Evolutionary conservation across 2,888 invertebrate genomes (phyloP), one percentile per base, ranked within the genome.

Genomic region (Smittia aterrima): DNA sequence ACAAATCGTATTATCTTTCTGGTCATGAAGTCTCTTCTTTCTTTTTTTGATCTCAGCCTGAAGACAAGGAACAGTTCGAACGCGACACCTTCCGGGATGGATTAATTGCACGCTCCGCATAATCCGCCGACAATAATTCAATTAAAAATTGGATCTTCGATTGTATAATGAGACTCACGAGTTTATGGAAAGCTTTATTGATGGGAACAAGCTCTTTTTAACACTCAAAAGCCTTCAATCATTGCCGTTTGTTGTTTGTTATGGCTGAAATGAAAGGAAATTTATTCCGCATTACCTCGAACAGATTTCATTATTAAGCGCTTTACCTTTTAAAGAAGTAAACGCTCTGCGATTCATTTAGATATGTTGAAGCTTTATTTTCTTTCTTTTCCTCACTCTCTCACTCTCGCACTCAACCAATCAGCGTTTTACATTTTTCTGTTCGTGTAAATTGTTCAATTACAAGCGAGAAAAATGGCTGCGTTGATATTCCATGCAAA

Each of bases 391-490:
- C 16, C 11, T 2, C 11, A 18, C n/a, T 20, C 22, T 58, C n/a
- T 24, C 66, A 3, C 66, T 27, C 32, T 58, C 22, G 20, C 66
- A n/a, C n/a, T n/a, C 62, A 54, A 25, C 70, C 70, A 71, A 71
- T 71, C 70, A 71, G 70, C 27, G 53, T 54, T 67, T 58, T 22
- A 58, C 58, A 58, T 58, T 58, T 58, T 71, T 24, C 70, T n/a
- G 25, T 32, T 71, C 70, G 54, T 71, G 70, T 71, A 71, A 71
- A 71, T 71, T 71, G 53, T 53, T 71, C 70, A 71, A 71, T 71
- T 71, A 71, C 70, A 25, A 54, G 70, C 41, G 53, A 71, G 53
- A 71, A 71, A 70, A 71, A 71, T 71, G 70, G 70, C 70, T 71
- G 70, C 53, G 47, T 18, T 27, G 64, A 20, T 64, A 27, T 27